These are phyloP conservation scores for Neodiprion virginianus DNA, from an alignment of 1,140 invertebrate genomes.

Conservation along the genomic window DNA sequence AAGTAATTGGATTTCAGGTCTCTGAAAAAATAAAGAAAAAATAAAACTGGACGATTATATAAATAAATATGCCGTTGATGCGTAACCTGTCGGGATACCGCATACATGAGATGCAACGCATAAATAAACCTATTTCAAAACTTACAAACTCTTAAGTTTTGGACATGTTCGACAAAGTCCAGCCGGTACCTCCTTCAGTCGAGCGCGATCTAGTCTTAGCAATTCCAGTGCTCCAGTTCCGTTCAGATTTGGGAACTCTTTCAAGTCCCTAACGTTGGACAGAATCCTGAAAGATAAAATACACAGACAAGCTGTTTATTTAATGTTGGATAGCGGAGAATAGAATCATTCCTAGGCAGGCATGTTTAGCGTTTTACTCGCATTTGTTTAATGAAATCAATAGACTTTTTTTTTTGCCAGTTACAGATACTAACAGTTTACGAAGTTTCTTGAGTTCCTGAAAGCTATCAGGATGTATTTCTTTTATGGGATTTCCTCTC, in stretches of 20 bases:
- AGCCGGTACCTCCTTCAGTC: slow-evolving; percentile 72
- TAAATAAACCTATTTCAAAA: slow-evolving; percentile 39
- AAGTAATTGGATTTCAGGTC: slow-evolving; percentile 85
- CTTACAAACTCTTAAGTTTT: slow-evolving; percentile 86
- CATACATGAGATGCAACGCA: background rate
- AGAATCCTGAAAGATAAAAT: slow-evolving; percentile 71
- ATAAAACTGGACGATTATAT: background rate
- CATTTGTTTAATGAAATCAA: slow-evolving; percentile 6
- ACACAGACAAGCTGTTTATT: background rate
- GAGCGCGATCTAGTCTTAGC: slow-evolving; percentile 82
- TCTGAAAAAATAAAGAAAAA: slow-evolving; percentile 62
- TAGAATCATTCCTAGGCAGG: background rate
- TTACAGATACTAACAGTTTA: slow-evolving; percentile 71
- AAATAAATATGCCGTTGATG: background rate
- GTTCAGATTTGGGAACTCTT: slow-evolving; percentile 81
- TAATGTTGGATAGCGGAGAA: slow-evolving; percentile 16
- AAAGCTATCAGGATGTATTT: slow-evolving; percentile 70
- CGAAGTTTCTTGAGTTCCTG: slow-evolving; percentile 70
- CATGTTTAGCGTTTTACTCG: background rate
- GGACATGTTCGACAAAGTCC: slow-evolving; percentile 81
- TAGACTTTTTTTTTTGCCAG: slow-evolving; percentile 16
- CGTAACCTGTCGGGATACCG: background rate
- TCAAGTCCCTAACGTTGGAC: slow-evolving; percentile 82
- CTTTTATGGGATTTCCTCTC: slow-evolving; percentile 73
- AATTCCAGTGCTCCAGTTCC: slow-evolving; percentile 80